Evolutionary conservation across 2,888 invertebrate species (phyloP), one percentile per base, ranked within the genome.

Genomic region (Panzeria rudis): DNA sequence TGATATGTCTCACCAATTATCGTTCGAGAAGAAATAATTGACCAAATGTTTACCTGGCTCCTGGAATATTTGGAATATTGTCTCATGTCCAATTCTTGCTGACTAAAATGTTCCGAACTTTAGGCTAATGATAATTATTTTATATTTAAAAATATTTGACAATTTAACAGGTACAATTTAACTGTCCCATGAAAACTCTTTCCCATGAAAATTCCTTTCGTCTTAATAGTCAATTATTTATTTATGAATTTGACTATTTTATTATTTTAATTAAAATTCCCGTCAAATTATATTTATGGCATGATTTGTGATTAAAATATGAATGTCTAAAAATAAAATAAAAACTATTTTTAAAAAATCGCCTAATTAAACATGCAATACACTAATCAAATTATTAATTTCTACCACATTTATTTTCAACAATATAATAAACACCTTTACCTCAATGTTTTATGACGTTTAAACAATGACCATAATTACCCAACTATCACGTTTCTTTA

Each of bases 401-500:
- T 56, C 29, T 52, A 47, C 7, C 23, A 44, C 23, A 50, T 25
- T 38, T 38, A 44, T 6, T 44, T 56, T 47, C 76, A 32, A 7
- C 15, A 29, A 23, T 35, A 68, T 32, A 25, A 54, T 3, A 61
- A 50, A 29, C 5, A 23, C 11, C 13, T 25, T 35, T 77, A 50
- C 13, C 17, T 52, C 17, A 56, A 23, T n/a, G 11, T 76, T 66
- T 62, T 38, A 13, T 23, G 2, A 47, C 62, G 11, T 62, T 52
- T 32, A 13, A 25, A 72, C 54, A 66, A 72, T 64, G 47, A 71
- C 64, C 71, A 80, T 84, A 73, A 83, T 44, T 64, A 69, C n/a
- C 38, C 32, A 62, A 62, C 62, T 32, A 62, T 52, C 85, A 85
- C 85, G 82, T 82, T 64, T 54, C 38, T 71, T 56, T 9, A 41